Base-by-base conservation (phyloP, 2,888 invertebrate genomes). In the Acheta domesticus region DNA sequence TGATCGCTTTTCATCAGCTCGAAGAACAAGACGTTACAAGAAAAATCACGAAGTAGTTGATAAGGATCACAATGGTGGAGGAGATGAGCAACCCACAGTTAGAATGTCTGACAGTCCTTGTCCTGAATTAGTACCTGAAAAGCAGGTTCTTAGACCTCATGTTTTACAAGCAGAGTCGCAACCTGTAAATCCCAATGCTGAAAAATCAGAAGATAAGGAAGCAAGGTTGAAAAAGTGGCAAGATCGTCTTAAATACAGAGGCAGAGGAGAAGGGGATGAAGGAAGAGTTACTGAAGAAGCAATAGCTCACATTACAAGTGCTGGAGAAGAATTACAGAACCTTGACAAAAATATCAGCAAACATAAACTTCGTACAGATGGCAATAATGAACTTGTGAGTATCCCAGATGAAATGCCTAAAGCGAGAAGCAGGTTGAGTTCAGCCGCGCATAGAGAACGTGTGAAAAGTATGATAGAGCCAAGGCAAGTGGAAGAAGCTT, bases 11-110 rank as follows among this genome's bases (percentile, higher is more conserved):
- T 94, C 96, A 0, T 92, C 94, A 5, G 91, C 94, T 0, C 89
- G 96, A 83, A 89, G 95, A 83, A 96, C 96, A 0, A 89, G 96
- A 81, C 89, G 96, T 75, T 95, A 95, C 84, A 94, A 94, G 80
- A 89, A 89, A 82, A 86, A 84, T 8, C 87, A 87, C 21, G 89
- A 89, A 73, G 80, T 82, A 21, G 82, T 85, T 11, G 80, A 83
- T 50, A 48, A 78, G 77, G 82, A 83, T 80, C 80, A 81, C 62
- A 82, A 83, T 14, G 89, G 90, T 82, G 90, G 91, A 83, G 90
- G 90, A 78, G 88, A 88, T 82, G 86, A 89, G 88, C 2, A 85
- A 86, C 48, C 85, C 87, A 11, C 83, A 83, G 48, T 83, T 86
- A 11, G 89, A 89, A 84, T 84, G 89, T 11, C 80, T 8, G 82